Base-by-base conservation (phyloP, 2,113 vertebrate genomes). In the Nothocercus julius region DNA sequence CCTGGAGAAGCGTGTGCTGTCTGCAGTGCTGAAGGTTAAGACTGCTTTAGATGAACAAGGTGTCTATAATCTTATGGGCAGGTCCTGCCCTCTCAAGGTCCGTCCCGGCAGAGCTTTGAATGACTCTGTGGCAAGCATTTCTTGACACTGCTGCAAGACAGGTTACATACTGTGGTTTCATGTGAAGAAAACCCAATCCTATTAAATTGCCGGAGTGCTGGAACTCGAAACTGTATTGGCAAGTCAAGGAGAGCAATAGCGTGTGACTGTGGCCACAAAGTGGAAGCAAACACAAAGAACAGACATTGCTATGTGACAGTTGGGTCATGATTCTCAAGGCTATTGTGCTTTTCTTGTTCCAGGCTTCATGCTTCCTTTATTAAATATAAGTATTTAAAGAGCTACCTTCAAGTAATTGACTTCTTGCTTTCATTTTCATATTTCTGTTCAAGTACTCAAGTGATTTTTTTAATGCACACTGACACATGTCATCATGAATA, bases 301-400 rank as follows among this genome's bases (percentile, higher is more conserved):
- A 74, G 30, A 47, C 18, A 59, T 82, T 51, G 30, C 28, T 67
- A 5, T 94, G 67, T 78, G 56, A 22, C 53, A 72, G 49, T 75
- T 42, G 82, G 61, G 66, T 81, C 42, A 34, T 82, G 73, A 85
- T 89, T 36, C 25, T 83, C 75, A 75, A 81, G 93, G 47, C 32
- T 61, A 40, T 63, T 93, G 58, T 85, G 58, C 51, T 85, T 90
- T 85, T 89, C n/a, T 84, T 85, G 47, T 28, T 70, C 16, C 28
- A 8, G 86, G 32, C 47, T 86, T 93, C 24, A 32, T 22, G 20
- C 30, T 85, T 81, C n/a, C 42, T 83, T 92, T 61, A 59, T 27
- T 38, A 58, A 83, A 61, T 86, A 44, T 81, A 81, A 95, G 22
- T 18, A 32, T 88, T 94, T 93, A 92, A 81, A 53, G 67, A 59